Conservation (phyloP, 2,797 vertebrate species). For the Brachyalestes nurse region DNA sequence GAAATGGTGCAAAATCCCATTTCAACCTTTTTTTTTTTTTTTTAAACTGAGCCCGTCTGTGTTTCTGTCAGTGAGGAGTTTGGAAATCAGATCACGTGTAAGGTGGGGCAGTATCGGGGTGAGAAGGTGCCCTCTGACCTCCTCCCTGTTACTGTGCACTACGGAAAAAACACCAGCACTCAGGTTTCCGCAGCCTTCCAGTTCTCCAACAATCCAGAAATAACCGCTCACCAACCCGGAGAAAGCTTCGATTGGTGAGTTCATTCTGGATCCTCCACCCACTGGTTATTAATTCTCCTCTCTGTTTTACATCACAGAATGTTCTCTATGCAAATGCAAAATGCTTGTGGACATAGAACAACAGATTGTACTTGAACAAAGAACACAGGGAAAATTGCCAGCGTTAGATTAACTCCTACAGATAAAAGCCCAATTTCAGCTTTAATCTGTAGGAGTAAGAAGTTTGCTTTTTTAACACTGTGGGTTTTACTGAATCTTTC, state of each 20-base stretch:
- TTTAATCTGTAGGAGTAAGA: constrained; percentile 1
- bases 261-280: background rate
- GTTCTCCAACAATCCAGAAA: constrained; percentile 75
- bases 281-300: background rate
- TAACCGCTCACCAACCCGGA: constrained; percentile 69
- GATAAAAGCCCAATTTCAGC: background rate
- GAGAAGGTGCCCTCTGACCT: constrained; percentile 71
- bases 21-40: background rate
- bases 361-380: constrained; percentile 7
- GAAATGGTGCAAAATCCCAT: background rate
- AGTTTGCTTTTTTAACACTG: background rate
- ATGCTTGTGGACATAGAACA: constrained; percentile 10
- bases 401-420: background rate
- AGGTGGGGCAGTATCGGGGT: constrained; percentile 68
- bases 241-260: constrained; percentile 80
- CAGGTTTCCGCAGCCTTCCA: constrained; percentile 64
- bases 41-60: background rate
- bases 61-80: constrained; percentile 74
- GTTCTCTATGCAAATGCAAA: background rate
- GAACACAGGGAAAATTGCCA: constrained; percentile 1
- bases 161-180: constrained; percentile 71
- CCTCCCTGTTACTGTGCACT: constrained; percentile 67
- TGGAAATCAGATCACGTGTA: constrained; percentile 74
- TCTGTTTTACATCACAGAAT: background rate
- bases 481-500: background rate